A percentile compares a stretch with the other conserved stretches of the same genome.
Evolutionary conservation across 2,797 vertebrate species (phyloP).

Genomic region (Rhadinocentrus ornatus): DNA sequence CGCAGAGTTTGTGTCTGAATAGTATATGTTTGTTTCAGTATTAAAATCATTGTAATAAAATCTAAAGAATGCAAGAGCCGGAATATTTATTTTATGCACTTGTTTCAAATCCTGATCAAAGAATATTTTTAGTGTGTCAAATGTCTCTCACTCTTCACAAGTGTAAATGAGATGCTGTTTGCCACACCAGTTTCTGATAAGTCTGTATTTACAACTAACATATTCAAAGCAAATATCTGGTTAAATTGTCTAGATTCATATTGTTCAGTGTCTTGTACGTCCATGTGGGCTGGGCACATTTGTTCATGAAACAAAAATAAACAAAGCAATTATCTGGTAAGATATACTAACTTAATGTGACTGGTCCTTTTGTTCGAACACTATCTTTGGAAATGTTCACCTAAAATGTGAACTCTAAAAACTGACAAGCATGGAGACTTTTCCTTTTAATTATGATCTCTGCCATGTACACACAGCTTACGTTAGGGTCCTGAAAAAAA

Average conservation of each 20-base stretch:
- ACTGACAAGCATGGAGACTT: slow-evolving; percentile 6
- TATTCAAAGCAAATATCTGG: slow-evolving; percentile 56
- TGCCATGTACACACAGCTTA: slow-evolving; percentile 36
- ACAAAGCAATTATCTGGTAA: slow-evolving; percentile 57
- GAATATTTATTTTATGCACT: slow-evolving; percentile 39
- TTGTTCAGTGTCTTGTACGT: too few relatives aligned
- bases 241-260: too few relatives aligned
- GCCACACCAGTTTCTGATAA: slow-evolving; percentile 40
- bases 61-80: slow-evolving; percentile 20
- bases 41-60: slow-evolving; percentile 17
- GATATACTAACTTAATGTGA: slow-evolving; percentile 51
- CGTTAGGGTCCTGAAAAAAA: slow-evolving; percentile 22
- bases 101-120: slow-evolving; percentile 28
- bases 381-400: slow-evolving; percentile 23
- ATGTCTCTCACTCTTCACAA: slow-evolving; percentile 47
- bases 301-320: too few relatives aligned
- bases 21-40: slow-evolving; percentile 13
- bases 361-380: slow-evolving; percentile 36
- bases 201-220: slow-evolving; percentile 32
- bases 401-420: not conserved
- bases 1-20: slow-evolving; percentile 13
- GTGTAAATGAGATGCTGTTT: slow-evolving; percentile 45
- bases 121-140: slow-evolving; percentile 55
- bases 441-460: slow-evolving; percentile 27
- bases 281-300: too few relatives aligned